Evolutionary conservation across 2,888 invertebrate species (phyloP).

Genomic region (Sepiola atlantica): DNA sequence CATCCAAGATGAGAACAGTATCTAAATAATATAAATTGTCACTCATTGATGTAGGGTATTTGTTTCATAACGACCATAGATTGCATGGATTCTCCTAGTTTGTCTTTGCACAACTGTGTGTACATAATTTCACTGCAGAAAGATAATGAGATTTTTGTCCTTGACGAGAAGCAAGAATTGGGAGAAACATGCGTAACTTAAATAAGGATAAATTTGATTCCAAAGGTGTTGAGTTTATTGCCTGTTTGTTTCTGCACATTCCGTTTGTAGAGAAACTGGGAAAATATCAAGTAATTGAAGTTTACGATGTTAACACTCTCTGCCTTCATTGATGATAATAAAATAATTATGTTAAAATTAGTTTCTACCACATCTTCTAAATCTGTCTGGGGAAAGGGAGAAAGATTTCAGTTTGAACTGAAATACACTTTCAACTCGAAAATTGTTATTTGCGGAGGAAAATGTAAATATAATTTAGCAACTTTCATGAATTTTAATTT

Average conservation of each 20-base stretch:
- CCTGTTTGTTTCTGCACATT: not conserved
- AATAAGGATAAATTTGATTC: not conserved
- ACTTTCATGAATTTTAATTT: not conserved
- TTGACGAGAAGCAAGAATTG: too few relatives aligned
- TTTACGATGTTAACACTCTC: not conserved
- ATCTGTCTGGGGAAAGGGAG: not conserved
- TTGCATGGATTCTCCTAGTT: too few relatives aligned
- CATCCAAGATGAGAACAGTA: too few relatives aligned
- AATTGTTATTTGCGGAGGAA: not conserved
- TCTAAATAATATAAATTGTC: too few relatives aligned
- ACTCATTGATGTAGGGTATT: too few relatives aligned
- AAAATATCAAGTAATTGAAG: not conserved
- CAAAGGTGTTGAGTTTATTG: not conserved
- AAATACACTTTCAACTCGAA: not conserved
- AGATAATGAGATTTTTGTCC: too few relatives aligned
- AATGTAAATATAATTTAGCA: not conserved
- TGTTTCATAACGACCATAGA: too few relatives aligned
- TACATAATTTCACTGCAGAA: too few relatives aligned
- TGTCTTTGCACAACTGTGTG: too few relatives aligned
- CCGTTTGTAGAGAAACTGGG: not conserved
- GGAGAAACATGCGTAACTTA: too few relatives aligned
- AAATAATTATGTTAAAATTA: not conserved
- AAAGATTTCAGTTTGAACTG: not conserved
- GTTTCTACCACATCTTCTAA: not conserved
- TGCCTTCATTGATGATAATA: not conserved